phyloP scores from a whole-genome alignment of 2,113 vertebrate genomes.

The Miniopterus natalensis region DNA sequence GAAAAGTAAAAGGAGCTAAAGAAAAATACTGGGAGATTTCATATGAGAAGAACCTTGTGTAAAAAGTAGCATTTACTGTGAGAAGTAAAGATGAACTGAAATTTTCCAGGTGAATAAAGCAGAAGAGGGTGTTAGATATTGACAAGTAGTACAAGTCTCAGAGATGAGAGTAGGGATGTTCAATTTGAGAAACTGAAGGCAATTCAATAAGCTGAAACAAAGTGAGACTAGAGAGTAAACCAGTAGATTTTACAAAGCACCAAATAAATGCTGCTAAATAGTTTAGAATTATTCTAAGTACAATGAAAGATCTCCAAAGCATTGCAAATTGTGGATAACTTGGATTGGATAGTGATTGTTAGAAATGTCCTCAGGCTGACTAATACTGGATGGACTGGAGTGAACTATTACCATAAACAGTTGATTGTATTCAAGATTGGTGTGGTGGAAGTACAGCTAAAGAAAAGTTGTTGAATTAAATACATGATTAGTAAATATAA shows the following conservation, averaged over 20 bases:
- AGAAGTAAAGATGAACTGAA: not conserved
- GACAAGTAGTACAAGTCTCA: not conserved
- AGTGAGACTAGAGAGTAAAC: not conserved
- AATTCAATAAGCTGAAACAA: not conserved
- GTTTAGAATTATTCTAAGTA: not conserved
- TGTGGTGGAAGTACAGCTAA: not conserved
- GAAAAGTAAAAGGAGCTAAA: not conserved
- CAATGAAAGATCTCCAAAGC: not conserved
- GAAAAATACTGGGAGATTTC: not conserved
- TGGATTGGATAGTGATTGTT: not conserved
- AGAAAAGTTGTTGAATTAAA: not conserved
- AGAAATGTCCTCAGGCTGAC: not conserved
- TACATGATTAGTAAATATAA: not conserved
- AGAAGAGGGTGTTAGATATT: not conserved
- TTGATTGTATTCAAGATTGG: not conserved
- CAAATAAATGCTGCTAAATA: not conserved
- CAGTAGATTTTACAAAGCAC: not conserved
- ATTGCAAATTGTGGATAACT: not conserved
- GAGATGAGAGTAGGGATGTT: not conserved
- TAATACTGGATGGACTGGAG: not conserved
- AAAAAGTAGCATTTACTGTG: not conserved
- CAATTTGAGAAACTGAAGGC: not conserved
- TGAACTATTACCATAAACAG: not conserved
- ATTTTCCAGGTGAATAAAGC: not conserved
- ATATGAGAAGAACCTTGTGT: not conserved